Percentiles rank a stretch among this genome's conserved stretches.
phyloP scores from a whole-genome alignment of 2,888 invertebrate genomes.

The Stegophylla sp. region DNA sequence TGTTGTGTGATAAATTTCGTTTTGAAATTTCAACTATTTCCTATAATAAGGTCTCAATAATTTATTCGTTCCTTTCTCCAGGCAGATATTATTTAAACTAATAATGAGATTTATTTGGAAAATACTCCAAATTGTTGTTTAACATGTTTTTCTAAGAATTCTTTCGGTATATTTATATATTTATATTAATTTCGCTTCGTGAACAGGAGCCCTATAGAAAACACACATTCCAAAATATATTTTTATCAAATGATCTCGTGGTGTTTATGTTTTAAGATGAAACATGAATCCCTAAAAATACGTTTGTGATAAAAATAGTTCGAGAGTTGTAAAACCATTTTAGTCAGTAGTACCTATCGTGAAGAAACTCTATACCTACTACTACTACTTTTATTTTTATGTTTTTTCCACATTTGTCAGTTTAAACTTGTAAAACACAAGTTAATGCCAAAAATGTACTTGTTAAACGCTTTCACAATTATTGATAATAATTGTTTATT shows the following conservation, averaged over 20 bases:
- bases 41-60: background rate
- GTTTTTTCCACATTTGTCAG: background rate
- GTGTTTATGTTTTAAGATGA: constrained; percentile 22
- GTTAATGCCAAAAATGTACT: background rate
- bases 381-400: too few relatives aligned
- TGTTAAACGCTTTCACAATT: background rate
- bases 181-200: background rate
- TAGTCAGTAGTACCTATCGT: constrained; percentile 21
- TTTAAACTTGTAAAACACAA: background rate
- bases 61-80: background rate
- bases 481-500: background rate
- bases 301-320: constrained; percentile 47
- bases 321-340: constrained; percentile 38
- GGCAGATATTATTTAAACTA: background rate
- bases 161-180: too few relatives aligned
- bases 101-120: background rate
- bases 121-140: background rate
- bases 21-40: background rate
- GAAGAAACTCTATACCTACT: constrained; percentile 10
- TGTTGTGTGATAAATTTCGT: background rate
- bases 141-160: background rate
- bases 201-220: background rate
- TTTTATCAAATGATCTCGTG: constrained; percentile 32
- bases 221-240: constrained; percentile 8
- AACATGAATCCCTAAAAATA: constrained; percentile 41